phyloP scores from a whole-genome alignment of 2,888 invertebrate genomes.

The Cerastis rubricosa region DNA sequence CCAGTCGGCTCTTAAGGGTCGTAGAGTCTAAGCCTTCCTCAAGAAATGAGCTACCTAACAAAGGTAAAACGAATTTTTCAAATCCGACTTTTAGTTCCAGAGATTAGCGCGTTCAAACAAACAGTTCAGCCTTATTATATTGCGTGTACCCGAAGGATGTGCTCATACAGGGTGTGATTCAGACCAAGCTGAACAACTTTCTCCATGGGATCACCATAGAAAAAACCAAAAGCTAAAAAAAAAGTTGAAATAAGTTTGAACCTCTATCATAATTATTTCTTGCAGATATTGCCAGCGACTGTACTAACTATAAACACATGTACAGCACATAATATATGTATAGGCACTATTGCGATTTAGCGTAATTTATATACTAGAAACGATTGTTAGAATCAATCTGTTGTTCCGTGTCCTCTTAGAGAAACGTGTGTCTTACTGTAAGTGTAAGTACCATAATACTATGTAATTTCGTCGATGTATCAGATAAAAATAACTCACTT shows the following conservation, averaged over 20 bases:
- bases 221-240: not conserved
- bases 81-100: not conserved
- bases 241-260: not conserved
- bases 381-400: conserved; percentile 26
- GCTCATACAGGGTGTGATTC: not conserved
- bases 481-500: conserved; percentile 7
- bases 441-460: conserved; percentile 42
- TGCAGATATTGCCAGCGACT: conserved; percentile 28
- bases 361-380: conserved; percentile 47
- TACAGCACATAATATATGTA: not conserved
- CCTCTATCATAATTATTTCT: not conserved
- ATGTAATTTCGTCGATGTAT: conserved; percentile 5
- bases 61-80: too few relatives aligned
- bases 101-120: not conserved
- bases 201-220: not conserved
- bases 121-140: not conserved
- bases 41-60: too few relatives aligned
- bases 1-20: not conserved
- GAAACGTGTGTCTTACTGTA: conserved; percentile 33
- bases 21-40: not conserved
- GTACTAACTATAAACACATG: conserved; percentile 36
- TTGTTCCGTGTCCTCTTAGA: conserved; percentile 20
- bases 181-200: not conserved
- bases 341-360: conserved; percentile 25
- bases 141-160: not conserved